A percentile compares a stretch with the other conserved stretches of the same genome.
Evolutionary conservation across 1,140 invertebrate genomes (phyloP).

Genomic region (Lasioglossum baleicum): DNA sequence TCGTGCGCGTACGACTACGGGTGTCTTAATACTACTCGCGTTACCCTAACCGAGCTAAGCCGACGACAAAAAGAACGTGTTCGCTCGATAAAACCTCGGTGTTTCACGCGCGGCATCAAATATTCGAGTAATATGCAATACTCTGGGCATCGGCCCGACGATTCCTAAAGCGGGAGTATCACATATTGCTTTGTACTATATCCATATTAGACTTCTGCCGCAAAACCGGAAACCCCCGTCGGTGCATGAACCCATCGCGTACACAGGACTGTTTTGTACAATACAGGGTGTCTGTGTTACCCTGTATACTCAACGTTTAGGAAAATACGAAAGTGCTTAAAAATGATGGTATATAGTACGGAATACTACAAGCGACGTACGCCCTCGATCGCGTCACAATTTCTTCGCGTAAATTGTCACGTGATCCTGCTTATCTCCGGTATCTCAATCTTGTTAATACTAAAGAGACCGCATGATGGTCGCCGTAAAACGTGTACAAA

Average conservation of each 20-base stretch:
- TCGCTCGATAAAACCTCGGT: constrained; percentile 14
- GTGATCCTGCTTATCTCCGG: constrained; percentile 37
- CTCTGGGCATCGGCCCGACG: constrained; percentile 23
- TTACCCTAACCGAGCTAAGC: constrained; percentile 31
- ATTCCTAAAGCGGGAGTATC: constrained; percentile 46
- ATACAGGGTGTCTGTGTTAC: not conserved
- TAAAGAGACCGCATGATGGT: constrained; percentile 25
- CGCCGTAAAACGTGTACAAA: constrained; percentile 34
- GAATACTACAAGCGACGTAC: constrained; percentile 53
- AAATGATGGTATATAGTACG: constrained; percentile 53
- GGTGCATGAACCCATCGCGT: constrained; percentile 44
- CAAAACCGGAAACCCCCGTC: constrained; percentile 22
- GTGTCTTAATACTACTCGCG: constrained; percentile 8
- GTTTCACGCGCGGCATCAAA: constrained; percentile 27
- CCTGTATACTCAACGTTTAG: constrained; percentile 44
- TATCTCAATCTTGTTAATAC: constrained; percentile 24
- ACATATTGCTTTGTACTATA: constrained; percentile 59
- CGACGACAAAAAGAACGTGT: constrained; percentile 36
- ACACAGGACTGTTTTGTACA: constrained; percentile 65
- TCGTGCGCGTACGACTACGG: not conserved
- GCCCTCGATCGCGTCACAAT: constrained; percentile 13
- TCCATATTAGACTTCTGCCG: constrained; percentile 31
- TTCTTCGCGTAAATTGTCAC: constrained; percentile 24
- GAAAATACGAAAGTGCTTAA: constrained; percentile 61
- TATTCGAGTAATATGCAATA: constrained; percentile 50